Base-by-base conservation (phyloP, 2,888 invertebrate genomes). In the Pantelozetes paolii region DNA sequence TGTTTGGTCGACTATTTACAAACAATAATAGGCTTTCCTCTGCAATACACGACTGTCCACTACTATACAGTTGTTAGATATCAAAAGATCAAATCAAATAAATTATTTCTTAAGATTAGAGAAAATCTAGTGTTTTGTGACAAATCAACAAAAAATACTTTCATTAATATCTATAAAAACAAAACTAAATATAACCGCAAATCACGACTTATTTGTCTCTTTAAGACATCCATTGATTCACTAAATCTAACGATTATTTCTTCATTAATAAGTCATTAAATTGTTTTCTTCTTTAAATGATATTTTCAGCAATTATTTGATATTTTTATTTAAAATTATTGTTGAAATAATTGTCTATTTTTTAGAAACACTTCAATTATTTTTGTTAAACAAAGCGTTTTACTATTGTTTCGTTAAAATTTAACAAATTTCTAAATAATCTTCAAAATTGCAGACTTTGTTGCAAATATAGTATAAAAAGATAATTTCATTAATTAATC, bases 101-200 rank as follows among this genome's bases (percentile, higher is more conserved):
- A 26, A 54, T 28, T 54, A 54, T 23, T 54, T 54, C 23, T 20
- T 9, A 26, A 28, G 23, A 9, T 23, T 54, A 50, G 9, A n/a
- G 50, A 50, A 20, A n/a, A 15, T 50, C 50, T 5, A 50, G 50
- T 5, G 20, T 50, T 15, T 50, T 20, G 5, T 50, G n/a, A 36
- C 5, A 9, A 36, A 9, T 9, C 15, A 42, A 11, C 45, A 42
- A 50, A 50, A 50, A 50, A 50, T 18, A 50, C 20, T 5, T 50
- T 20, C 15, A 50, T 50, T 50, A 8, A 50, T 50, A 8, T 50
- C 50, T 50, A 15, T 50, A 9, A 36, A 8, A 8, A 8, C 20
- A 50, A 50, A 50, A 50, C 8, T n/a, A 8, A 50, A 50, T 50
- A 50, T 50, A 50, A 50, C 50, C 50, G 50, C 50, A 50, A 50